These are phyloP conservation scores for Temnothorax nylanderi DNA, from an alignment of 1,140 invertebrate species.

Conservation along the genomic window DNA sequence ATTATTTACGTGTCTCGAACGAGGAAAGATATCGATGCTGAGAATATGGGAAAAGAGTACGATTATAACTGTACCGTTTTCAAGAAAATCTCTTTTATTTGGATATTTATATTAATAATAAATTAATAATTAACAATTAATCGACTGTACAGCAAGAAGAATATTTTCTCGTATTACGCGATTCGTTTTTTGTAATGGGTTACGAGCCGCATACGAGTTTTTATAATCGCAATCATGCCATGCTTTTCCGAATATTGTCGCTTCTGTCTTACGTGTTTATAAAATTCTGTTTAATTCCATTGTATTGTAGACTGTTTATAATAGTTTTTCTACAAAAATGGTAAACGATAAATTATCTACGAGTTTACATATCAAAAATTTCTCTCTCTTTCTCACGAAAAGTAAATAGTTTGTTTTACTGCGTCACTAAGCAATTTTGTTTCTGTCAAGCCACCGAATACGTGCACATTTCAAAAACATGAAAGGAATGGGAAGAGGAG, in stretches of 20 bases:
- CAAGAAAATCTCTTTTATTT: not conserved
- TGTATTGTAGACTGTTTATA: not conserved
- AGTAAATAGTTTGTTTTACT: conserved; percentile 41
- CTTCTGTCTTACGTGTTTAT: not conserved
- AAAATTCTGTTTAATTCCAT: not conserved
- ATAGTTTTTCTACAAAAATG: not conserved
- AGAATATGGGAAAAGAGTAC: not conserved
- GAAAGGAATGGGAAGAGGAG: not conserved
- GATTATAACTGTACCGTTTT: not conserved
- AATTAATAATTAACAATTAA: too few species aligned
- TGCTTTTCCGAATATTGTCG: not conserved
- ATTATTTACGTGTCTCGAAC: conserved; percentile 15
- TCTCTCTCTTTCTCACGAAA: not conserved
- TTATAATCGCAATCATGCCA: not conserved
- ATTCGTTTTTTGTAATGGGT: not conserved
- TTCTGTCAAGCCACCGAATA: conserved; percentile 39
- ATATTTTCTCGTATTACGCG: not conserved
- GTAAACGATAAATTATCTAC: not conserved
- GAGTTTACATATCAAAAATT: not conserved
- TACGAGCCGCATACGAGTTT: not conserved
- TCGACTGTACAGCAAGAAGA: not conserved
- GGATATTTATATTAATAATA: too few species aligned
- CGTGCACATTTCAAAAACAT: conserved; percentile 53
- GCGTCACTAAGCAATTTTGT: conserved; percentile 44
- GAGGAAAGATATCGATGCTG: not conserved